Evolutionary conservation across 1,140 invertebrate genomes (phyloP).

Genomic region (Drosophila elegans): DNA sequence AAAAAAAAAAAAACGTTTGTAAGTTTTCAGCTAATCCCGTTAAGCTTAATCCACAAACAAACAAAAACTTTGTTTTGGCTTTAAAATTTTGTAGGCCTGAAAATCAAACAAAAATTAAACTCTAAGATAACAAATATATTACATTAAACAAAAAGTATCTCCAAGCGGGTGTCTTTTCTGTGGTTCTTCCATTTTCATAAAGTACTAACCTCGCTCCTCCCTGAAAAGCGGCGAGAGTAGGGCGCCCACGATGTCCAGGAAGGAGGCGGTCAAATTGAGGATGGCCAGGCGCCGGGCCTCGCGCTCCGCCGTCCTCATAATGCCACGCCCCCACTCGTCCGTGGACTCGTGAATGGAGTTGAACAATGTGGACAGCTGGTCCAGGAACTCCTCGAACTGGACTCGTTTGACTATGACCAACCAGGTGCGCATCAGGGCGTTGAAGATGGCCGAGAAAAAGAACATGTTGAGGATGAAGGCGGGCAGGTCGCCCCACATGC

Average conservation of each 20-base stretch:
- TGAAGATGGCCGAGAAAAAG: constrained; percentile 74
- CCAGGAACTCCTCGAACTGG: constrained; percentile 50
- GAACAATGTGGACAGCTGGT: constrained; percentile 50
- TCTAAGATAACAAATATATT: too few relatives aligned
- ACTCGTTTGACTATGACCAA: constrained; percentile 63
- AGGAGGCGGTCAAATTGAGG: constrained; percentile 68
- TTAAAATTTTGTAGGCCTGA: too few relatives aligned
- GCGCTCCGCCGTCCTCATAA: constrained; percentile 36
- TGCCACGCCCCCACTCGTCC: constrained; percentile 21
- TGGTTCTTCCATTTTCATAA: not conserved
- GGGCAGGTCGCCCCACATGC: constrained; percentile 73
- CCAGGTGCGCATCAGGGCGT: constrained; percentile 70
- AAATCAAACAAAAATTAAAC: too few relatives aligned
- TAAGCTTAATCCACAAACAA: too few relatives aligned
- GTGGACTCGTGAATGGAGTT: constrained; percentile 22
- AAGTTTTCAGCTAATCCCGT: too few relatives aligned
- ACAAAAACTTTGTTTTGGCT: too few relatives aligned
- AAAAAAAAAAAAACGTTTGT: too few relatives aligned
- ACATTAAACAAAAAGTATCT: too few relatives aligned
- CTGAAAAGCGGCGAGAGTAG: constrained; percentile 62
- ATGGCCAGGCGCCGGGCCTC: constrained; percentile 57
- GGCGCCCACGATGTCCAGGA: constrained; percentile 65
- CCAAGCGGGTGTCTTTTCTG: too few relatives aligned
- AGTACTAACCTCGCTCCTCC: constrained; percentile 50
- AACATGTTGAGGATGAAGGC: constrained; percentile 76